Percentiles rank a stretch among this genome's conserved stretches.
Evolutionary conservation across 2,888 invertebrate species (phyloP).

Genomic region (Cryptocheilus praepositus): DNA sequence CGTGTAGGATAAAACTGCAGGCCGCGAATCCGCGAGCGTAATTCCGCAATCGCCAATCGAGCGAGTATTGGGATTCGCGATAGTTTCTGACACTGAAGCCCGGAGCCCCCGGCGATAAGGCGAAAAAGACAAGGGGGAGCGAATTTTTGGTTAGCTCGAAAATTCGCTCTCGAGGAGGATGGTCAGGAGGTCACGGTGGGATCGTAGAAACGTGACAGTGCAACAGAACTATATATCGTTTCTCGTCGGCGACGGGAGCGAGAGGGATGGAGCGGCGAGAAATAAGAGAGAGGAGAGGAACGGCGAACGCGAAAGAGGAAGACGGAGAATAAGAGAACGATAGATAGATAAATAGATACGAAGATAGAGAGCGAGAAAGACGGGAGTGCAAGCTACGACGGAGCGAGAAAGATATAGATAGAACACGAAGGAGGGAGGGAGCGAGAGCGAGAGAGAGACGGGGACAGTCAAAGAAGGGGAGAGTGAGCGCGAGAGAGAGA

Average conservation of each 20-base stretch:
- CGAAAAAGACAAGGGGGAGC: slow-evolving; percentile 22
- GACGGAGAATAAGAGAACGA: slow-evolving; percentile 3
- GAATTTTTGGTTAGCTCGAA: slow-evolving; percentile 44
- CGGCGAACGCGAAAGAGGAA: background rate
- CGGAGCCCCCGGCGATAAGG: background rate
- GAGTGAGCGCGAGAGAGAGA: slow-evolving; percentile 5
- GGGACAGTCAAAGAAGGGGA: slow-evolving; percentile 3
- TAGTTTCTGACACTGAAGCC: slow-evolving; percentile 21
- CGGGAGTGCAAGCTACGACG: slow-evolving; percentile 11
- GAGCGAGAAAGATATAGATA: slow-evolving; percentile 14
- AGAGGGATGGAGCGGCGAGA: background rate
- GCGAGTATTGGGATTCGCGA: background rate
- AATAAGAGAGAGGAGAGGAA: background rate
- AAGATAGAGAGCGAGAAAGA: background rate
- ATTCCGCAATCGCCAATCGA: slow-evolving; percentile 12
- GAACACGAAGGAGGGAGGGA: slow-evolving; percentile 12
- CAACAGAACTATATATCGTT: slow-evolving; percentile 29
- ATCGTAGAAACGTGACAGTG: slow-evolving; percentile 29
- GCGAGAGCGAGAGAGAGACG: slow-evolving; percentile 14
- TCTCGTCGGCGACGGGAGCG: slow-evolving; percentile 22
- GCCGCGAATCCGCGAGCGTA: background rate
- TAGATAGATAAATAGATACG: too few relatives aligned
- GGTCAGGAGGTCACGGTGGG: slow-evolving; percentile 35
- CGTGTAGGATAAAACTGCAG: background rate
- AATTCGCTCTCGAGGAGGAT: slow-evolving; percentile 23